Evolutionary conservation across 2,888 invertebrate species (phyloP), one percentile per base, ranked within the genome.

Genomic region (Epirrita christyi): DNA sequence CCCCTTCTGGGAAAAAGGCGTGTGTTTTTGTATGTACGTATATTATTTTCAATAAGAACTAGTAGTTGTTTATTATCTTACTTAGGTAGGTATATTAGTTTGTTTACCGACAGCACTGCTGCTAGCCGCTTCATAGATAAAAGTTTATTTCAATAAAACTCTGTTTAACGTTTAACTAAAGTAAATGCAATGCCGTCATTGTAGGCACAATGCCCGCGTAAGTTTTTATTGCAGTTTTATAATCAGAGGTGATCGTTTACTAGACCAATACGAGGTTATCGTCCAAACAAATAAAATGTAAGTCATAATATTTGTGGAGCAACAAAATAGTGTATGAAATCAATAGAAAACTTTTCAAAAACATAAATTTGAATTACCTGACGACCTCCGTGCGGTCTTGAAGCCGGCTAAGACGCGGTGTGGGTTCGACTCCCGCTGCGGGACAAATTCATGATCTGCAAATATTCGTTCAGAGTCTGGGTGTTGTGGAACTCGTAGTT

Each of bases 121-220:
- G 52, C 36, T n/a, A n/a, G n/a, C n/a, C n/a, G n/a, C n/a, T n/a
- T 45, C 37, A 45, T n/a, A 38, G 38, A 52, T 44, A 52, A 45
- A 52, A 38, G 44, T 44, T 44, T 45, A 45, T 32, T 52, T 52
- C 37, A 44, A 37, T 32, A 38, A 43, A 51, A 42, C 28, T 51
- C 32, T 36, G 36, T 36, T 36, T 27, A 38, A 40, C 29, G 14
- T 29, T n/a, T 47, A 47, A 29, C 41, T 32, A 28, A 46, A 45
- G 29, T 8, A 38, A n/a, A 27, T 34, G 14, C 9, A 10, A 41
- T 53, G 41, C 29, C 38, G 45, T 52, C 52, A 52, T 29, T 29
- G 36, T 27, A 21, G 40, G n/a, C 37, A 40, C 46, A 47, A 54
- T 42, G 11, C 15, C 40, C 47, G 41, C 27, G 37, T 11, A 48